Evolutionary conservation across 2,113 vertebrate species (phyloP).

Genomic region (Capricornis sumatraensis): DNA sequence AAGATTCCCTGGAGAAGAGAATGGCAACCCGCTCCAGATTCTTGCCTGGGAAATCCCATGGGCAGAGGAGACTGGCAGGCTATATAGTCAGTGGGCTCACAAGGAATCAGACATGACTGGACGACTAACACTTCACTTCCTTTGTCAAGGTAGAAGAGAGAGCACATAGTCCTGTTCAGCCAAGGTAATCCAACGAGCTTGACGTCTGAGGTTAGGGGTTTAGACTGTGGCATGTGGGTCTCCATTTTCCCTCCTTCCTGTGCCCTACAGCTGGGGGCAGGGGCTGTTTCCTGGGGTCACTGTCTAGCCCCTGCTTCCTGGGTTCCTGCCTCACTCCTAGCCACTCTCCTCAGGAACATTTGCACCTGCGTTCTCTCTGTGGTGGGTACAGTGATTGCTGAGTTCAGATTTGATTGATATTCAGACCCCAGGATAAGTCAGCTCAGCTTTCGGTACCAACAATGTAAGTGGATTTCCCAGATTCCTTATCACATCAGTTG

Average conservation of each 20-base stretch:
- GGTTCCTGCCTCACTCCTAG: neutral
- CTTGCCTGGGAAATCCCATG: neutral
- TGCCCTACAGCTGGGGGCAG: neutral
- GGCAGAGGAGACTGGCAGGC: neutral
- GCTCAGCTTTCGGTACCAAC: neutral
- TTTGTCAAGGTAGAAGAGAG: neutral
- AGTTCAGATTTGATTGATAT: neutral
- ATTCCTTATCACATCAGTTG: neutral
- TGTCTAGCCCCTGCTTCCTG: too few relatives aligned
- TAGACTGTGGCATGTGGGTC: fast-evolving
- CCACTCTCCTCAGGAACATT: neutral
- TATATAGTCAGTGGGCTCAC: neutral
- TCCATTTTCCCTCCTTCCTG: neutral
- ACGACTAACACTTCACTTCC: neutral
- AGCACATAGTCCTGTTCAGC: neutral
- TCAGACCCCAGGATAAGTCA: neutral
- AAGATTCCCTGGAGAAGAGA: neutral
- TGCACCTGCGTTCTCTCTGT: neutral
- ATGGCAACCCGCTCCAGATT: neutral
- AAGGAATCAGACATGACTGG: neutral
- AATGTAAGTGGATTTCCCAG: neutral
- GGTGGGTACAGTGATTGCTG: too few relatives aligned
- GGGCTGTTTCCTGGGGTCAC: neutral
- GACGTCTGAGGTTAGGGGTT: neutral
- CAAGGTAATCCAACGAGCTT: neutral